Conservation (phyloP, 2,113 vertebrate genomes). For the Brachypteracias leptosomus region DNA sequence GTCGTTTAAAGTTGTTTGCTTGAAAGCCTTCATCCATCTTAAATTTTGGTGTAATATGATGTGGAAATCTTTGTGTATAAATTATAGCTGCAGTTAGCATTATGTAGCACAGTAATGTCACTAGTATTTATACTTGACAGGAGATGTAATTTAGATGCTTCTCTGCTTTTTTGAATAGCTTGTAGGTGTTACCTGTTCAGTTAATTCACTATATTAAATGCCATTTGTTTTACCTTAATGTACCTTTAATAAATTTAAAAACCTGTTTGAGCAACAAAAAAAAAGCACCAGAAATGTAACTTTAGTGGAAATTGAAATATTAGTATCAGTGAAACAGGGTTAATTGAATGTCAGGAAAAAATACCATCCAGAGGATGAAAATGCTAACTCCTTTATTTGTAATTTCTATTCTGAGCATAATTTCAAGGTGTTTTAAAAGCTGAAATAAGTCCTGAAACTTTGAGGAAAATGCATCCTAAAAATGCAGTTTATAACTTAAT, state of each 20-base stretch:
- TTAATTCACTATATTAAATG: slow-evolving; percentile 36
- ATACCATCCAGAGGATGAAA: slow-evolving; percentile 14
- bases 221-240: slow-evolving; percentile 11
- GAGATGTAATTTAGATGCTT: slow-evolving; percentile 47
- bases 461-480: not conserved
- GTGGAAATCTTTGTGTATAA: slow-evolving; percentile 27
- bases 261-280: slow-evolving; percentile 15
- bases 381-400: slow-evolving; percentile 11
- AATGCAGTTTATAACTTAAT: not conserved
- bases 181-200: slow-evolving; percentile 47
- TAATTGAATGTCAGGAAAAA: slow-evolving; percentile 64
- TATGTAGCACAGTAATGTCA: slow-evolving; percentile 22
- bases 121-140: slow-evolving; percentile 48
- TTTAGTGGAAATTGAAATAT: slow-evolving; percentile 30
- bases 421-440: slow-evolving; percentile 38
- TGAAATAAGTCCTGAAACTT: not conserved
- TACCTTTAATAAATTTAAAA: slow-evolving; percentile 15
- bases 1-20: slow-evolving; percentile 27
- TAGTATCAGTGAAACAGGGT: slow-evolving; percentile 48
- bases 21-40: slow-evolving; percentile 22
- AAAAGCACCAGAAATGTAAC: slow-evolving; percentile 15
- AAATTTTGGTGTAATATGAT: not conserved
- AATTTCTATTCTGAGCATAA: not conserved
- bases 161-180: not conserved
- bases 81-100: slow-evolving; percentile 45